Percentiles rank a stretch among this genome's conserved stretches.
These are phyloP conservation scores for Mus spicilegus DNA, from an alignment of 2,113 vertebrate genomes.

Conservation along the genomic window DNA sequence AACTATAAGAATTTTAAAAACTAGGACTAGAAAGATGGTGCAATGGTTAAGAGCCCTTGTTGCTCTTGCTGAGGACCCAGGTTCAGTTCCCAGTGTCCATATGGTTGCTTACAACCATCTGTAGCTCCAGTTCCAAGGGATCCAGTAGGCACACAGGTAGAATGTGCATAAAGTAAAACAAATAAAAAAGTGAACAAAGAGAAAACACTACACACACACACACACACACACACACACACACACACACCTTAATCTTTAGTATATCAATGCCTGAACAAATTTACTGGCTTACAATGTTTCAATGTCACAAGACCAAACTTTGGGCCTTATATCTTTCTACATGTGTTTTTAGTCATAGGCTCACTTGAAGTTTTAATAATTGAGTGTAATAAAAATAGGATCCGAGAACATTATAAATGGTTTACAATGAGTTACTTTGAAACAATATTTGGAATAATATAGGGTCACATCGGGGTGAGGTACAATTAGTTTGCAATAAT, in stretches of 20 bases:
- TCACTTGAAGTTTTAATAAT: conserved; percentile 49
- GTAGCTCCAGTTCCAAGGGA: neutral
- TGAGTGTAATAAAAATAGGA: neutral
- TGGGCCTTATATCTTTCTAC: neutral
- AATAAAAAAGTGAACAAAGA: neutral
- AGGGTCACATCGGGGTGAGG: neutral
- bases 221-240: neutral
- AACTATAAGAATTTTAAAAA: neutral
- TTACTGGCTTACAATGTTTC: neutral
- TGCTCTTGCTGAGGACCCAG: neutral
- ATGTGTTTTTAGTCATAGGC: neutral
- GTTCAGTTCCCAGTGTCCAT: neutral
- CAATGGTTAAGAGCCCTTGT: neutral
- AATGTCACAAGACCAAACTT: neutral
- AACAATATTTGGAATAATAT: neutral
- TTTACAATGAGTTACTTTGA: neutral
- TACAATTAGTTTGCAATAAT: neutral
- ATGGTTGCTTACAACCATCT: neutral
- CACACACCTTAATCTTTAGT: neutral
- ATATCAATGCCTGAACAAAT: neutral
- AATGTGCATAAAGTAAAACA: neutral
- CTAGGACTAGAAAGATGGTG: neutral
- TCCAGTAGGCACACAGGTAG: neutral
- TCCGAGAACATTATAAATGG: neutral
- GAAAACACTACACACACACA: neutral